A percentile compares a stretch with the other conserved stretches of the same genome.
phyloP scores from a whole-genome alignment of 2,888 invertebrate genomes.

The Colostygia pectinataria region DNA sequence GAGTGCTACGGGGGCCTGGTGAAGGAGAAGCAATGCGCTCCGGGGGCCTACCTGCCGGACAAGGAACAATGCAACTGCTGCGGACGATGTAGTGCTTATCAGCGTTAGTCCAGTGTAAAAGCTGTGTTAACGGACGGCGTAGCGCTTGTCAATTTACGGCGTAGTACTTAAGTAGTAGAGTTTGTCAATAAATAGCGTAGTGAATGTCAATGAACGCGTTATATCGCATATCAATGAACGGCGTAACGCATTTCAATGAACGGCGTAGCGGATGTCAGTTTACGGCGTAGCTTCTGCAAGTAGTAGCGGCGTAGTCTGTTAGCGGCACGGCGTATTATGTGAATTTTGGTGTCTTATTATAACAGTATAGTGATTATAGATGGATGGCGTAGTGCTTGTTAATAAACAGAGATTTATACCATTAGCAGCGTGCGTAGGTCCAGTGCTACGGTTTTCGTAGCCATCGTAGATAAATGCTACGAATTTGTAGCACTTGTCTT shows the following conservation, averaged over 20 bases:
- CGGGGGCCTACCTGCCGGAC: conserved; percentile 67
- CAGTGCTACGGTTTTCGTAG: not conserved
- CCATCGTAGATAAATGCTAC: not conserved
- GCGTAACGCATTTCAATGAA: not conserved
- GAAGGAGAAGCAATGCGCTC: conserved; percentile 50
- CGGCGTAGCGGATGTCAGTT: no score
- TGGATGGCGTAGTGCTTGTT: no score
- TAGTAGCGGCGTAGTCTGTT: no score
- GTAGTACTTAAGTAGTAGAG: no score
- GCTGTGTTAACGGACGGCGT: not conserved
- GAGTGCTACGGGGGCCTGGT: conserved; percentile 48
- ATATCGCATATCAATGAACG: not conserved
- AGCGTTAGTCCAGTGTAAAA: no score
- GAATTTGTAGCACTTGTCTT: not conserved
- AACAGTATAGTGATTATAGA: no score
- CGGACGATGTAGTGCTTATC: conserved; percentile 63
- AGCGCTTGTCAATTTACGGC: not conserved
- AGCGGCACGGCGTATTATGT: no score
- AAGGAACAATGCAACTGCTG: conserved; percentile 70
- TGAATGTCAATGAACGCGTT: no score
- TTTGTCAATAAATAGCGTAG: no score
- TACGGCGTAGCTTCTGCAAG: no score
- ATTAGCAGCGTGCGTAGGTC: not conserved
- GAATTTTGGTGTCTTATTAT: no score
- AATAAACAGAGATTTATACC: no score